Evolutionary conservation across 2,113 vertebrate genomes (phyloP).

Genomic region (Puma concolor): DNA sequence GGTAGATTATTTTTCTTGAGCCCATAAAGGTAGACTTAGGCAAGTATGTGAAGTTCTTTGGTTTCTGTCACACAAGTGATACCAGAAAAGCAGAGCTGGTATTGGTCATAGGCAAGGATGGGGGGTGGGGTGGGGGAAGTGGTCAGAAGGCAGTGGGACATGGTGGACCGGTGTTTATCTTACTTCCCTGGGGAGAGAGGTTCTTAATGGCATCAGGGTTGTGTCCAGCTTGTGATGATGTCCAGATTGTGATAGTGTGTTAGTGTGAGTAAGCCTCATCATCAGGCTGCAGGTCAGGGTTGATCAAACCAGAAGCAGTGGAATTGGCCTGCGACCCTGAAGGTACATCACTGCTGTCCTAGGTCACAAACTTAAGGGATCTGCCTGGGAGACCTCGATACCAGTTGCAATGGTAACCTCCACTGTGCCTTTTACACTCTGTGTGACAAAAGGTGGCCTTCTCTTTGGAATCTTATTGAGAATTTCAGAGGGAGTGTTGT

Average conservation of each 20-base stretch:
- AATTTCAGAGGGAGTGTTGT: neutral
- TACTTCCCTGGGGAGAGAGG: too few relatives aligned
- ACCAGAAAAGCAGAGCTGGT: neutral
- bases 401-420: neutral
- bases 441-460: neutral
- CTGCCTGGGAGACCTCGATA: neutral
- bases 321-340: neutral
- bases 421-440: neutral
- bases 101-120: neutral
- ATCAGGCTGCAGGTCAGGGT: neutral
- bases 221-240: neutral
- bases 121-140: neutral
- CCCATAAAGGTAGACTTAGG: neutral
- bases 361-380: neutral
- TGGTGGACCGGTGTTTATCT: neutral
- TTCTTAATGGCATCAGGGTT: neutral
- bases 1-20: neutral
- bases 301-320: neutral
- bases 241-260: neutral
- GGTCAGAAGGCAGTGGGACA: neutral
- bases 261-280: neutral
- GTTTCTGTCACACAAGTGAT: neutral
- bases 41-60: neutral
- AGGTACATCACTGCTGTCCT: neutral
- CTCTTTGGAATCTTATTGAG: neutral